phyloP scores from a whole-genome alignment of 2,888 invertebrate genomes.

The Hypsopygia costalis region DNA sequence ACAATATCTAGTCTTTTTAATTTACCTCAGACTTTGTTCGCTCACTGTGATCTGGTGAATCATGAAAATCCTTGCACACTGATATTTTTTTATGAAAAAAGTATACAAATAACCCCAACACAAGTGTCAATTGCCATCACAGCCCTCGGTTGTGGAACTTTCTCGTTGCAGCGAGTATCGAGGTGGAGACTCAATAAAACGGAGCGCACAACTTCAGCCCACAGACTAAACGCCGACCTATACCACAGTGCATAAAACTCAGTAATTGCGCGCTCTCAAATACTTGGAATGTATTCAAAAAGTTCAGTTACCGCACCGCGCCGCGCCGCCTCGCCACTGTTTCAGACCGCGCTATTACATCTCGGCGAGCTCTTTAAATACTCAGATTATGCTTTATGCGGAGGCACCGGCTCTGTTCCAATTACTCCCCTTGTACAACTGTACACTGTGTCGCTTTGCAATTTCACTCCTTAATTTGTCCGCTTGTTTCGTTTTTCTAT shows the following conservation, averaged over 20 bases:
- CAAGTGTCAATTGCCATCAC: no score
- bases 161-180: no score
- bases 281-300: slow-evolving; percentile 24
- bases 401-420: slow-evolving; percentile 2
- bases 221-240: slow-evolving; percentile 4
- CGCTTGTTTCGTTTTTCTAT: slow-evolving; percentile 14
- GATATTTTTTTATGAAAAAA: no score
- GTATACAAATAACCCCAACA: no score
- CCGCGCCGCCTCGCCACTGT: not conserved
- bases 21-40: no score
- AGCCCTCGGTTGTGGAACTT: no score
- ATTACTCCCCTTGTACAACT: slow-evolving; percentile 7
- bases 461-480: slow-evolving; percentile 17
- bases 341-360: slow-evolving; percentile 21
- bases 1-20: no score
- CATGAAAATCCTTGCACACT: no score
- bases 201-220: slow-evolving; percentile 14
- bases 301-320: slow-evolving; percentile 10
- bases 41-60: no score
- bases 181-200: not conserved
- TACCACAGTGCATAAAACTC: slow-evolving; percentile 21
- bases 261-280: slow-evolving; percentile 22
- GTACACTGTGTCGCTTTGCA: slow-evolving; percentile 2
- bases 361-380: slow-evolving; percentile 24
- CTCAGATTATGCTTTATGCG: slow-evolving; percentile 21